phyloP scores from a whole-genome alignment of 2,113 vertebrate genomes.

The Shinisaurus crocodilurus region DNA sequence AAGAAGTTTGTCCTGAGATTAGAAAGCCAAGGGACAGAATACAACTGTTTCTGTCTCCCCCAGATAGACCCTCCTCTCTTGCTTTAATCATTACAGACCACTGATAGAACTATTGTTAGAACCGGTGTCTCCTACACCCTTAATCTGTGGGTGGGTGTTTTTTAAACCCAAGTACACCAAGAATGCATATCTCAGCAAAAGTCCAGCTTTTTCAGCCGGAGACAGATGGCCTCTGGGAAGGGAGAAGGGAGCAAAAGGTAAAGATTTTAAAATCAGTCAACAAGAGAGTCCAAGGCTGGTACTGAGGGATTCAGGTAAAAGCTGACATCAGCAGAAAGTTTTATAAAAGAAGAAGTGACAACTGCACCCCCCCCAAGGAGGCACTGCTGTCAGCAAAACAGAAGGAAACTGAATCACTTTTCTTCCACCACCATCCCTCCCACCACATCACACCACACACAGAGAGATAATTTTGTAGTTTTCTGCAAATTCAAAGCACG shows the following conservation, averaged over 20 bases:
- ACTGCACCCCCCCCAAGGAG: background rate
- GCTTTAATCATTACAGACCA: background rate
- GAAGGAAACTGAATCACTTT: slow-evolving; percentile 32
- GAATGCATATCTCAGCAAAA: background rate
- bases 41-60: background rate
- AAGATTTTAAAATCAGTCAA: background rate
- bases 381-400: slow-evolving; percentile 21
- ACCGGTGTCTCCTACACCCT: background rate
- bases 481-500: slow-evolving; percentile 29
- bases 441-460: background rate
- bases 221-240: background rate
- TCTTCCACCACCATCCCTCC: background rate
- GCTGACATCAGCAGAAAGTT: slow-evolving; percentile 19
- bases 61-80: background rate
- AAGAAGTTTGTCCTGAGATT: background rate
- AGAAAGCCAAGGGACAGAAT: background rate
- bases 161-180: background rate
- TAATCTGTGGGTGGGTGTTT: background rate
- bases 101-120: background rate
- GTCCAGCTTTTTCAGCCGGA: background rate
- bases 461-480: background rate
- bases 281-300: background rate
- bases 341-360: background rate
- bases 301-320: background rate
- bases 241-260: background rate